Evolutionary conservation across 2,797 vertebrate species (phyloP), one percentile per base, ranked within the genome.

Genomic region (Merluccius polli): DNA sequence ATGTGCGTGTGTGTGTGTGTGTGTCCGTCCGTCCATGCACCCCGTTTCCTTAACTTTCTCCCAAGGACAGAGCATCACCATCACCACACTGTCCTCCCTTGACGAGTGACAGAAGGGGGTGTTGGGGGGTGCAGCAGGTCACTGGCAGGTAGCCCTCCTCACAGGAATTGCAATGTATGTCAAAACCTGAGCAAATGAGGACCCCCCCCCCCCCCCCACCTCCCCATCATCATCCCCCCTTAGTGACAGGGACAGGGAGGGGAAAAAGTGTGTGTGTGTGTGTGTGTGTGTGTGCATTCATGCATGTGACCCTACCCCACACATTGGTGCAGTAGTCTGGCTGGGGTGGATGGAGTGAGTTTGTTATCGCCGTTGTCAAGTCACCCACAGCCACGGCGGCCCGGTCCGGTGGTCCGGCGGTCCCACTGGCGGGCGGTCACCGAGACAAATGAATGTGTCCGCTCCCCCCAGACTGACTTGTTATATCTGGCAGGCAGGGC

Each of bases 61-160:
- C 84, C 78, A 77, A 82, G 83, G 77, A 78, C 82, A 76, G 52
- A 2, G 72, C 76, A 70, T 70, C 80, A 78, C 74, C 78, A 65
- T 77, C 59, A 65, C 27, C 59, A 65, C 24, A 65, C 59, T 65
- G 59, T 65, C 59, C 59, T 12, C 27, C n/a, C 24, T 65, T 65
- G 59, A 65, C 59, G 59, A 65, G 59, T 65, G 59, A 65, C 59
- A 65, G 59, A 13, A 27, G 59, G 59, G 59, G 59, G 59, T 1
- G n/a, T n/a, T 27, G 9, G 59, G 59, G 10, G 48, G 48, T 3
- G n/a, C 21, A 24, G 59, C 71, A 82, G 70, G 78, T 71, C 9
- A 36, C 70, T 78, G 85, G 79, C 86, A 87, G 82, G 79, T 84
- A 82, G 75, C 76, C 85, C 77, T 88, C 86, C 59, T 27, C 73